Evolutionary conservation across 2,888 invertebrate species (phyloP), one percentile per base, ranked within the genome.

Genomic region (Laothoe populi): DNA sequence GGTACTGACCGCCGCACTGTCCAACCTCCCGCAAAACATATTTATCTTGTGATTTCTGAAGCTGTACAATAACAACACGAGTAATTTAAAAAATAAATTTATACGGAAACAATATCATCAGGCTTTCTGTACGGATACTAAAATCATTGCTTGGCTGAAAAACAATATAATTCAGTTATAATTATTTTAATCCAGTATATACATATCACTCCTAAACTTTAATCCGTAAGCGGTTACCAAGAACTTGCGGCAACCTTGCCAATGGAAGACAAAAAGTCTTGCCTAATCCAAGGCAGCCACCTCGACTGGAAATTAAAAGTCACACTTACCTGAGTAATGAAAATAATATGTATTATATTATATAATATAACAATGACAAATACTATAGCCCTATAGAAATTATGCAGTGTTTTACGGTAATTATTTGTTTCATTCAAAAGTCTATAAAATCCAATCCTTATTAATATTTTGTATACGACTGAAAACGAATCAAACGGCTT

Each of bases 401-500:
- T 62, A 63, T 79, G 67, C 1, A 71, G 65, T 64, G 62, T 57
- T 60, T 65, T 70, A 7, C 63, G 66, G 59, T 61, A 67, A 26
- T 61, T 71, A 49, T 69, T 65, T 49, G 73, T 74, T 63, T 73
- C 70, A 38, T 71, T 68, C 60, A 73, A 19, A n/a, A 69, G 68
- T 63, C 71, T 78, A 62, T 67, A 78, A 67, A 48, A 82, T 7
- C 83, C 83, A 4, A 70, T 63, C 68, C 68, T 69, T 5, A 65
- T 60, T 57, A 83, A 62, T 42, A 78, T 58, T 64, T 70, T 78
- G 63, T 74, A 78, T 0, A 73, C 68, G 16, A 57, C 58, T 13
- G 63, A 24, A 63, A 83, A 82, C 5, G 81, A 75, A 60, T 83
- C 76, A 63, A 79, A 76, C 4, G 82, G 81, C 4, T 61, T 66